Evolutionary conservation across 1,140 invertebrate genomes (phyloP).

Genomic region (Dermatophagoides farinae): DNA sequence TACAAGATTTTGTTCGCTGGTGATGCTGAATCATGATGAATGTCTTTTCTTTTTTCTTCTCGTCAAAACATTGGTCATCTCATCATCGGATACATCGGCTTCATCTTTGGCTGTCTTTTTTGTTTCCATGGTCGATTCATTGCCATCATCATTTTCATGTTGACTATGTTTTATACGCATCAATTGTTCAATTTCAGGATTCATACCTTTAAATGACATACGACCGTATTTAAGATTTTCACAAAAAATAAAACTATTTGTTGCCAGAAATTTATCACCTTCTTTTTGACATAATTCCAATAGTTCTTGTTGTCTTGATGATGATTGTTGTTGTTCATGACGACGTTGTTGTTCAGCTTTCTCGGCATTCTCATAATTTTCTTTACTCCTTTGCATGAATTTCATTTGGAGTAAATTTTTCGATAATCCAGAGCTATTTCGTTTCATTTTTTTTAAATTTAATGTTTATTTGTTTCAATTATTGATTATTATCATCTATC

Average conservation of each 20-base stretch:
- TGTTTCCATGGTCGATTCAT: not conserved
- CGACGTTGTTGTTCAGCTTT: conserved; percentile 45
- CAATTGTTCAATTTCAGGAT: conserved; percentile 51
- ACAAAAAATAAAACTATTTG: conserved; percentile 51
- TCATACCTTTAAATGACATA: conserved; percentile 66
- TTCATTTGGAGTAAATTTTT: conserved; percentile 26
- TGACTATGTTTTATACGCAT: not conserved
- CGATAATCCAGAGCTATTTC: conserved; percentile 15
- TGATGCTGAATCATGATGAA: not conserved
- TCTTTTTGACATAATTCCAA: conserved; percentile 34
- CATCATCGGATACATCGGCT: conserved; percentile 5
- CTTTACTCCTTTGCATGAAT: conserved; percentile 76
- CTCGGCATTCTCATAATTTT: conserved; percentile 46
- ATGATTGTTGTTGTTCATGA: conserved; percentile 34
- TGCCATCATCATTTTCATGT: not conserved
- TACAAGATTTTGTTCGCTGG: not conserved
- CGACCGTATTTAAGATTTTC: conserved; percentile 53
- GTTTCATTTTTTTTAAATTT: not conserved
- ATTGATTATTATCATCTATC: too few species aligned
- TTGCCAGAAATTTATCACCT: conserved; percentile 33
- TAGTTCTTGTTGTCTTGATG: conserved; percentile 32
- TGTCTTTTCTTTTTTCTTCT: conserved; percentile 1
- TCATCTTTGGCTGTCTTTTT: not conserved
- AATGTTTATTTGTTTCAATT: not conserved
- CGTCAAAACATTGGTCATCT: conserved; percentile 9